Conservation (phyloP, 1,140 invertebrate genomes). For the Linepithema humile region DNA sequence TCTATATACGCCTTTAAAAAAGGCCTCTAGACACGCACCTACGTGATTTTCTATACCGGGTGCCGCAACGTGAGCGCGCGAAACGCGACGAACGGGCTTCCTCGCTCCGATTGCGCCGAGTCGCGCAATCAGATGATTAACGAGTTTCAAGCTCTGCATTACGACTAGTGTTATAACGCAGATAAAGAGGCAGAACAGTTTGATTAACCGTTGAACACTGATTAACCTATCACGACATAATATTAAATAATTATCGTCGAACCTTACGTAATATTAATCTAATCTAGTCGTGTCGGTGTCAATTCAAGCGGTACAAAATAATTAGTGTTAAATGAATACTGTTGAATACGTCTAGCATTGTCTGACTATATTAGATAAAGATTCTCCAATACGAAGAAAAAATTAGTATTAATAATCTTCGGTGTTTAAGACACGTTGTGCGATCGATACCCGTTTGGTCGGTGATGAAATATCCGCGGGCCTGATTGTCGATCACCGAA, state of each 20-base stretch:
- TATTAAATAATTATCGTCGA: slow-evolving; percentile 23
- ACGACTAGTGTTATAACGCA: neutral
- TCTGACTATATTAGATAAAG: neutral
- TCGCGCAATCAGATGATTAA: slow-evolving; percentile 21
- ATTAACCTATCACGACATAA: slow-evolving; percentile 14
- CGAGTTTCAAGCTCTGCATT: slow-evolving; percentile 23
- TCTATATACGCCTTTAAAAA: slow-evolving; percentile 76
- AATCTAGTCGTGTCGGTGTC: slow-evolving; percentile 13
- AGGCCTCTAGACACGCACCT: slow-evolving; percentile 81
- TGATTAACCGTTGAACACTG: neutral
- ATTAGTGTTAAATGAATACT: neutral
- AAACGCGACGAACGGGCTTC: neutral
- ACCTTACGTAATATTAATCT: slow-evolving; percentile 3
- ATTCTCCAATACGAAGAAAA: neutral
- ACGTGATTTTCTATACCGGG: slow-evolving; percentile 78
- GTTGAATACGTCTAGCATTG: neutral
- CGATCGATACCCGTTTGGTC: slow-evolving; percentile 35
- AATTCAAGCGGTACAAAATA: slow-evolving; percentile 8
- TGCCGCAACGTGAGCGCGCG: slow-evolving; percentile 50
- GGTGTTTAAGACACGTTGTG: neutral
- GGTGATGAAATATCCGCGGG: slow-evolving; percentile 29
- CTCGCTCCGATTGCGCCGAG: neutral
- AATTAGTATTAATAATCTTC: neutral
- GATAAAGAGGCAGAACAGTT: neutral
- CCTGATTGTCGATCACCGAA: slow-evolving; percentile 27